Percentiles rank a stretch among this genome's conserved stretches.
These are phyloP conservation scores for Cuculus canorus DNA, from an alignment of 2,797 vertebrate species.

Conservation along the genomic window DNA sequence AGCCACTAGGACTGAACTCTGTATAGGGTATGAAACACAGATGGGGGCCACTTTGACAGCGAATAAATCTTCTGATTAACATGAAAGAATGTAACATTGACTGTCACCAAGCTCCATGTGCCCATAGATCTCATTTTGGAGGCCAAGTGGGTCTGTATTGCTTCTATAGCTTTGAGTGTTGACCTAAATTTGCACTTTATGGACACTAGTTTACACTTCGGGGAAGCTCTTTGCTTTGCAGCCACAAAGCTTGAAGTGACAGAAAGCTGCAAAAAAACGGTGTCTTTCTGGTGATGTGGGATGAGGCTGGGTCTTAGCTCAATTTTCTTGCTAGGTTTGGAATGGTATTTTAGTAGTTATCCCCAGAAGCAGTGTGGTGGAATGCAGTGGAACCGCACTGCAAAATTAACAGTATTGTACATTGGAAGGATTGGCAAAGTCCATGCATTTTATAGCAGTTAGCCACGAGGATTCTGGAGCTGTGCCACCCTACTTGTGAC, in stretches of 20 bases:
- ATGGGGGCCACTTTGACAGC: background rate
- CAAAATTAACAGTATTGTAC: background rate
- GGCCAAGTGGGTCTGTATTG: background rate
- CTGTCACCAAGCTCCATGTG: background rate
- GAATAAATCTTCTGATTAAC: background rate
- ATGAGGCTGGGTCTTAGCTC: background rate
- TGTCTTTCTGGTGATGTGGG: background rate
- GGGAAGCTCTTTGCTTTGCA: background rate
- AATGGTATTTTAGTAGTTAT: background rate
- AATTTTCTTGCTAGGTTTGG: background rate
- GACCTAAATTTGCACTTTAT: background rate
- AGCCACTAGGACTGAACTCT: background rate
- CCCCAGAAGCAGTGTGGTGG: background rate
- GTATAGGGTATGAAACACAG: background rate
- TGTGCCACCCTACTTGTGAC: background rate
- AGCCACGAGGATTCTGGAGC: background rate
- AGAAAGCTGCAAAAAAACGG: background rate
- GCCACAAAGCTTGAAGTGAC: background rate
- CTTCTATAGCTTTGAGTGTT: background rate
- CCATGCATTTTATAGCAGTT: background rate
- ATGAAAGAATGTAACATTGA: background rate
- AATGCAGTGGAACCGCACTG: background rate
- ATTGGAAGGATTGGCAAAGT: background rate
- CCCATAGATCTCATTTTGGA: background rate
- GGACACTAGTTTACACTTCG: background rate